A percentile compares a stretch with the other conserved stretches of the same genome.
These are phyloP conservation scores for Catharus fuscescens DNA, from an alignment of 2,113 vertebrate genomes.

Conservation along the genomic window DNA sequence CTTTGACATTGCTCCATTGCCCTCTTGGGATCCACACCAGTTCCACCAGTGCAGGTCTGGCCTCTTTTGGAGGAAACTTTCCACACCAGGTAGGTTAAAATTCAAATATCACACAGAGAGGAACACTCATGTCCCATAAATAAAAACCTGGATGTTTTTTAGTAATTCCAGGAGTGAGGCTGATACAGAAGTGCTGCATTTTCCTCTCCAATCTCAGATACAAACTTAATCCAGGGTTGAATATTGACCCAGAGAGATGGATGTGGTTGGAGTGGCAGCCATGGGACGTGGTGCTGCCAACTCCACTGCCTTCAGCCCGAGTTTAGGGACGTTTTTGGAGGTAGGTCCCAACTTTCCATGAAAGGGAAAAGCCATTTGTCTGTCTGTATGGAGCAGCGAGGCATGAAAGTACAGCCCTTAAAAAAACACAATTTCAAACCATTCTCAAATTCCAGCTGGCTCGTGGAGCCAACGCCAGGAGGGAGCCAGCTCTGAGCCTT, in stretches of 20 bases:
- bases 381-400: background rate
- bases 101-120: background rate
- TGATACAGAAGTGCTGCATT: fast-evolving
- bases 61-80: background rate
- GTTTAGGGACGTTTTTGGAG: background rate
- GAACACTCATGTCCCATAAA: fast-evolving
- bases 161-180: background rate
- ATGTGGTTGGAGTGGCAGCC: background rate
- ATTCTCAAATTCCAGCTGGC: background rate
- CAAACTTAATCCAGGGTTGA: background rate
- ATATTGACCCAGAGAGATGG: background rate
- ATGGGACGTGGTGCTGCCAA: background rate
- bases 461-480: fast-evolving
- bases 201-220: background rate
- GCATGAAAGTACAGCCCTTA: background rate
- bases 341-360: slow-evolving; percentile 10
- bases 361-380: slow-evolving; percentile 17
- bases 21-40: background rate
- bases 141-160: background rate
- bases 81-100: background rate
- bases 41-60: background rate
- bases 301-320: background rate
- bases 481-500: background rate
- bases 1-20: background rate
- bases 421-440: background rate